A percentile compares a stretch with the other conserved stretches of the same genome.
Evolutionary conservation across 2,888 invertebrate genomes (phyloP).

Genomic region (Tachina lurida): DNA sequence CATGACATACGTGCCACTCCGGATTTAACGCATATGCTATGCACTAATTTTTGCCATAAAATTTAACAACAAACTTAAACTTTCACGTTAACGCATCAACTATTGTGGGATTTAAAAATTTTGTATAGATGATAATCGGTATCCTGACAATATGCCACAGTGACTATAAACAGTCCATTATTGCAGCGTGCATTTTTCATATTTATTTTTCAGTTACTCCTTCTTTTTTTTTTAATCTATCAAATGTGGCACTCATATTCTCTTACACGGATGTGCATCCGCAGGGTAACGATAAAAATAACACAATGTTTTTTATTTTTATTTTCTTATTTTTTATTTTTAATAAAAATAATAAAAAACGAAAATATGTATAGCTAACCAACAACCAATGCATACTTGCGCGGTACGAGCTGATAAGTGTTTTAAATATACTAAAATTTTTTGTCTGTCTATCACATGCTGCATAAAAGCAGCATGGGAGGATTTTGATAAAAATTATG

Average conservation of each 20-base stretch:
- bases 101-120: conserved; percentile 11
- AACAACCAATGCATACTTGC: neutral
- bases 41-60: neutral
- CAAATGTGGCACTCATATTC: conserved; percentile 58
- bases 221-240: conserved; percentile 69
- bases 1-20: too few relatives aligned
- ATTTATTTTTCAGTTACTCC: conserved; percentile 4
- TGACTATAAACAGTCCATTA: conserved; percentile 57
- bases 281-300: conserved; percentile 69
- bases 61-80: neutral
- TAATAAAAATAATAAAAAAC: conserved; percentile 13
- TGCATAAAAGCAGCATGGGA: too few relatives aligned
- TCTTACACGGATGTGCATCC: conserved; percentile 64
- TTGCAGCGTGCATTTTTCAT: conserved; percentile 13
- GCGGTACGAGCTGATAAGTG: neutral
- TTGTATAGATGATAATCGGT: conserved; percentile 48
- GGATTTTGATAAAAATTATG: too few relatives aligned
- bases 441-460: too few relatives aligned
- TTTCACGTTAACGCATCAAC: conserved; percentile 7
- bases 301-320: conserved; percentile 45
- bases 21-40: too few relatives aligned
- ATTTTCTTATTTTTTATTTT: conserved; percentile 4
- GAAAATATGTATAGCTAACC: neutral
- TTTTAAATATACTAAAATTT: neutral
- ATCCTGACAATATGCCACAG: conserved; percentile 37